A percentile compares a stretch with the other conserved stretches of the same genome.
Evolutionary conservation across 2,888 invertebrate species (phyloP).

Genomic region (Cordilura impudica): DNA sequence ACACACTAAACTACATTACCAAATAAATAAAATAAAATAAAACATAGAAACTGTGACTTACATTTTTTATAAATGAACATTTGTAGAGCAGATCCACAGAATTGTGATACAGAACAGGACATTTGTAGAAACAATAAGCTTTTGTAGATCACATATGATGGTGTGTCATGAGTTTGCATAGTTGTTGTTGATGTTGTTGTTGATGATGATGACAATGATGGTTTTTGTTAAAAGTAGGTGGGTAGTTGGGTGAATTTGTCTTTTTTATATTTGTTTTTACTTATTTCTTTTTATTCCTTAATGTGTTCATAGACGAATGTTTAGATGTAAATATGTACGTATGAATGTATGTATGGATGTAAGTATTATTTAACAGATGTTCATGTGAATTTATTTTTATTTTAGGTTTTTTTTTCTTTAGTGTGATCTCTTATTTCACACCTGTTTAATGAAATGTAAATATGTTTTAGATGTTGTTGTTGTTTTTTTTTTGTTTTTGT

Average conservation of each 20-base stretch:
- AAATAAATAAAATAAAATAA: neutral
- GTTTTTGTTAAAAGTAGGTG: neutral
- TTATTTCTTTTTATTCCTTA: neutral
- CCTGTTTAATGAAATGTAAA: constrained; percentile 6
- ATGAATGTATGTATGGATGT: neutral
- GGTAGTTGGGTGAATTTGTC: neutral
- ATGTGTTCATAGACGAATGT: too few relatives aligned
- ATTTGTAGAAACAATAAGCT: neutral
- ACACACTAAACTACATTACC: neutral
- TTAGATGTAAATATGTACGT: too few relatives aligned
- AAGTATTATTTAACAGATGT: neutral
- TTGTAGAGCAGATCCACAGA: neutral
- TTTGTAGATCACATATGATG: neutral
- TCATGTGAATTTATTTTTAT: neutral
- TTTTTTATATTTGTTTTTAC: neutral
- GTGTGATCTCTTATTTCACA: neutral
- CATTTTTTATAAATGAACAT: neutral
- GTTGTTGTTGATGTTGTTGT: neutral
- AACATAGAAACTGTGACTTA: neutral
- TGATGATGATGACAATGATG: neutral
- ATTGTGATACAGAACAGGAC: neutral
- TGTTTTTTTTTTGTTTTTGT: constrained; percentile 5
- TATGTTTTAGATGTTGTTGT: neutral
- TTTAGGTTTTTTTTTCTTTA: neutral
- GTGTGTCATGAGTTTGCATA: neutral